These are phyloP conservation scores for Pardalotus punctatus DNA, from an alignment of 2,113 vertebrate genomes.

Conservation along the genomic window DNA sequence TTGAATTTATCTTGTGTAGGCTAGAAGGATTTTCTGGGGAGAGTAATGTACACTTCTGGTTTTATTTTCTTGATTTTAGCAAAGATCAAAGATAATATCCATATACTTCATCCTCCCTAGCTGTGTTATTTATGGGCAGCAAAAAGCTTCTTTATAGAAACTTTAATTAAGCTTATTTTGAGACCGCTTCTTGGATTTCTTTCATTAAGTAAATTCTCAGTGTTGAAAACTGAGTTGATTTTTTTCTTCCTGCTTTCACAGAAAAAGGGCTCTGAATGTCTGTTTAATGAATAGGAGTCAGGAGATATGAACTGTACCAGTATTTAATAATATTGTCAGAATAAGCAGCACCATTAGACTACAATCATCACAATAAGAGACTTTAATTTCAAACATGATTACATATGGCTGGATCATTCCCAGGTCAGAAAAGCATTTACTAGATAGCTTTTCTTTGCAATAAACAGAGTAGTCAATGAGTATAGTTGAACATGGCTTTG, in stretches of 20 bases:
- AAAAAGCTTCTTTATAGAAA: background rate
- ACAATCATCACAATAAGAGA: background rate
- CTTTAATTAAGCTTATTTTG: constrained; percentile 12
- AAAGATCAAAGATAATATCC: constrained; percentile 3
- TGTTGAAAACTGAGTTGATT: background rate
- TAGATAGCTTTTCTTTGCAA: background rate
- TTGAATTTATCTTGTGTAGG: constrained; percentile 6
- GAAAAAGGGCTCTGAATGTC: background rate
- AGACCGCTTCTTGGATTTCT: background rate
- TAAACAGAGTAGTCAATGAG: background rate
- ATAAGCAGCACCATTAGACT: background rate
- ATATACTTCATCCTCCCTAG: background rate
- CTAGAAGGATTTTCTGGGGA: background rate
- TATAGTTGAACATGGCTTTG: background rate
- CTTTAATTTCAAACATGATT: background rate
- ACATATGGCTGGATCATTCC: background rate
- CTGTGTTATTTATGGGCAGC: background rate
- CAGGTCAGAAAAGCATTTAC: background rate
- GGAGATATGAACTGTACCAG: background rate
- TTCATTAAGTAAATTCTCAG: background rate
- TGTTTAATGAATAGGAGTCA: background rate
- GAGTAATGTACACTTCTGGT: background rate
- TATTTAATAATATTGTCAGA: background rate
- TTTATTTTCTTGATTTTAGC: constrained; percentile 14
- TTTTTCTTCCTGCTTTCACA: background rate